These are phyloP conservation scores for Lamprologus speciosus DNA, from an alignment of 2,113 vertebrate genomes.

Conservation along the genomic window DNA sequence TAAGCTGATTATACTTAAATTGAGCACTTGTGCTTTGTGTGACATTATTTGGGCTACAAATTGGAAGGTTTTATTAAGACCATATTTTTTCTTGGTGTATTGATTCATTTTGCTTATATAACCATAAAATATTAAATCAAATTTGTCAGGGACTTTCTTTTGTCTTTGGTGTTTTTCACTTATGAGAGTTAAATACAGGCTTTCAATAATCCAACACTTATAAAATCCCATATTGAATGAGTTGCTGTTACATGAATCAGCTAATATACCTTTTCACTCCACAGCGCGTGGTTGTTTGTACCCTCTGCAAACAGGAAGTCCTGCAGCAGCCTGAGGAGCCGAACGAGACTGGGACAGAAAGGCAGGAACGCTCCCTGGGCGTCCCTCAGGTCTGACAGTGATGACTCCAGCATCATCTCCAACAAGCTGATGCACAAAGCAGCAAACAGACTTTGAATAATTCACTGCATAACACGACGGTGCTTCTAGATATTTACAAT, in stretches of 20 bases:
- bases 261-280: constrained; percentile 91
- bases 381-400: constrained; percentile 84
- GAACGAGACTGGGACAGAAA: constrained; percentile 80
- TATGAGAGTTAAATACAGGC: not conserved
- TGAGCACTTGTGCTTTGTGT: too few species aligned
- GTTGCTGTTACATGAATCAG: not conserved
- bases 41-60: not conserved
- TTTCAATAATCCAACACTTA: not conserved
- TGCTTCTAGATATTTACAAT: not conserved
- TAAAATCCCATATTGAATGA: not conserved
- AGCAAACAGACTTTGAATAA: not conserved
- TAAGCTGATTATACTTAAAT: not conserved
- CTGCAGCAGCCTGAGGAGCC: constrained; percentile 90
- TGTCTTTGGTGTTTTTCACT: not conserved
- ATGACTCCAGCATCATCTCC: constrained; percentile 99
- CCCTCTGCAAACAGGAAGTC: constrained; percentile 93
- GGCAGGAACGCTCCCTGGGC: constrained; percentile 60
- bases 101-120: not conserved
- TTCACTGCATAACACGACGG: not conserved
- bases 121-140: not conserved
- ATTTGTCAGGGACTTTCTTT: not conserved
- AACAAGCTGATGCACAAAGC: constrained; percentile 75
- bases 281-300: constrained; percentile 83
- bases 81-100: not conserved
- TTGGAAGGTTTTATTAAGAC: not conserved